A percentile compares a stretch with the other conserved stretches of the same genome.
Conservation (phyloP, 2,113 vertebrate species). For the Girardinichthys multiradiatus region DNA sequence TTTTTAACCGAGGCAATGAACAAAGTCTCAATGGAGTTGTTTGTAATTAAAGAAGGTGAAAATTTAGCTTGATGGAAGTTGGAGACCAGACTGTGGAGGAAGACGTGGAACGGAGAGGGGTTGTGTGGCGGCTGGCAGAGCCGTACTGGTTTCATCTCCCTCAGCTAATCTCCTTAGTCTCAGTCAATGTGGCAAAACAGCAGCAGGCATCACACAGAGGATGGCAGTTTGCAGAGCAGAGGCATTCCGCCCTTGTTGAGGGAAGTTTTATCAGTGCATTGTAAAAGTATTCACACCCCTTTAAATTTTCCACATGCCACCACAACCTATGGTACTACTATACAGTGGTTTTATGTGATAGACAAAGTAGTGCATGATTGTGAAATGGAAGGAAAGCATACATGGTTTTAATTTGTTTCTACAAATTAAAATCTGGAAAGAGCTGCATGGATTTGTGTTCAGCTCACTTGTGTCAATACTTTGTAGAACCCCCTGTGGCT, state of each 20-base stretch:
- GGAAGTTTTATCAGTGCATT: conserved; percentile 11
- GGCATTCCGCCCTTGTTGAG: conserved; percentile 15
- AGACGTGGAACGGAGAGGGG: conserved; percentile 40
- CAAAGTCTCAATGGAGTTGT: conserved; percentile 11
- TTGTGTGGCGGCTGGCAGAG: conserved; percentile 51
- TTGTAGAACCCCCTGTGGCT: not conserved
- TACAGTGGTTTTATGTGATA: not conserved
- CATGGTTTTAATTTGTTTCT: not conserved
- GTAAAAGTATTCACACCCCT: not conserved
- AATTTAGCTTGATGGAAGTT: conserved; percentile 35
- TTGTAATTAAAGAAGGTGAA: conserved; percentile 50
- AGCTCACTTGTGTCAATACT: too few species aligned
- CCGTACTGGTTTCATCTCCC: conserved; percentile 47
- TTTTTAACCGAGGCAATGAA: conserved; percentile 21
- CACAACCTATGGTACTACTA: not conserved
- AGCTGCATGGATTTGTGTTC: too few species aligned
- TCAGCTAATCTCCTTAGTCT: conserved; percentile 62
- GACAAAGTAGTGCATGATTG: not conserved
- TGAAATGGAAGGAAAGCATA: not conserved
- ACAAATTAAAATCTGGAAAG: not conserved
- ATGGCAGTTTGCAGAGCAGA: conserved; percentile 11
- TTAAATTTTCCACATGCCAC: not conserved
- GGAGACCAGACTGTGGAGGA: conserved; percentile 43
- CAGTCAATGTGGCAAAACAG: conserved; percentile 49
- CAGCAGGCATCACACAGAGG: conserved; percentile 35